Conservation (phyloP, 2,113 vertebrate genomes). For the Eclectus roratus region DNA sequence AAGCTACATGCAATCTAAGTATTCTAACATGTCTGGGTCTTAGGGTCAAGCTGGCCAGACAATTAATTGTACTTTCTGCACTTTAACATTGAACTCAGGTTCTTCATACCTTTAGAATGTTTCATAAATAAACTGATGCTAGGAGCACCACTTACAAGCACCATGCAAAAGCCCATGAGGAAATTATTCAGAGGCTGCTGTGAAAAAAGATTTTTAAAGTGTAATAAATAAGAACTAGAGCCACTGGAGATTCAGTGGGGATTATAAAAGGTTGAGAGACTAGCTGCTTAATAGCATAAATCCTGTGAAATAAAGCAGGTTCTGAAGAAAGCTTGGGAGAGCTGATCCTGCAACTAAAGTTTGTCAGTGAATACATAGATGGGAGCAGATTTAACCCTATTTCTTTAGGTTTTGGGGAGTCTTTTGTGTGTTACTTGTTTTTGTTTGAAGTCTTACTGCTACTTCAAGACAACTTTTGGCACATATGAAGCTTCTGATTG, state of each 20-base stretch:
- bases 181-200: background rate
- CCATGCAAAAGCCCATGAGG: background rate
- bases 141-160: background rate
- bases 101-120: background rate
- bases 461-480: background rate
- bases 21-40: background rate
- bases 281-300: background rate
- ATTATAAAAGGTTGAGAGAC: background rate
- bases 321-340: background rate
- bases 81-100: background rate
- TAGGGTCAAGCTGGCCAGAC: background rate
- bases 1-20: background rate
- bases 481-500: background rate
- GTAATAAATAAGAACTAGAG: background rate
- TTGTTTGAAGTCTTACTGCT: background rate
- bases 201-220: background rate
- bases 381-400: background rate
- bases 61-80: background rate
- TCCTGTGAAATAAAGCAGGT: background rate
- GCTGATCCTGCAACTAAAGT: background rate
- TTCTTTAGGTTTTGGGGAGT: background rate
- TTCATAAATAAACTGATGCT: background rate
- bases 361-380: background rate
- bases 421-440: background rate
- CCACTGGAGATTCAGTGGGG: background rate